Percentiles rank a stretch among this genome's conserved stretches.
Conservation (phyloP, 2,888 invertebrate species). For the Conus canariensis region DNA sequence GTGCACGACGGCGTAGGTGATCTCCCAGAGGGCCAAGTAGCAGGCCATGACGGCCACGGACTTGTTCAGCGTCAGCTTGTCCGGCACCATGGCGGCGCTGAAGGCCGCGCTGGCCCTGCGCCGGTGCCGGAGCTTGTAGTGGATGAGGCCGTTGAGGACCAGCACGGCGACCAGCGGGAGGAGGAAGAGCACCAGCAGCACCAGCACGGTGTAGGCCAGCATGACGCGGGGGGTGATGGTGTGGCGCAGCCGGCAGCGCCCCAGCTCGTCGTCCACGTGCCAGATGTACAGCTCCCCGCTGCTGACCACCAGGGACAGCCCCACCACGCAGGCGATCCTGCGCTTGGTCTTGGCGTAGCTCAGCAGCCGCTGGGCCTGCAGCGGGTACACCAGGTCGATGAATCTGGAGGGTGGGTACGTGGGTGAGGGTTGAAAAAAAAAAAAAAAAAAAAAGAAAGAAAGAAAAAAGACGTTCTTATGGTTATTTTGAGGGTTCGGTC, state of each 20-base stretch:
- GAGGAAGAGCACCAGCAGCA: slow-evolving; percentile 44
- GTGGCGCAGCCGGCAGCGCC: slow-evolving; percentile 40
- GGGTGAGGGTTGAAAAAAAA: neutral
- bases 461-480: too few relatives aligned
- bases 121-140: neutral
- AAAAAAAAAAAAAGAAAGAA: too few relatives aligned
- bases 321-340: slow-evolving; percentile 33
- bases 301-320: slow-evolving; percentile 29
- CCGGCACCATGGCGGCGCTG: slow-evolving; percentile 45
- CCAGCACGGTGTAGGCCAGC: slow-evolving; percentile 45
- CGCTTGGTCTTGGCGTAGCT: slow-evolving; percentile 31
- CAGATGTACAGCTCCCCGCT: slow-evolving; percentile 47
- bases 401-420: slow-evolving; percentile 12
- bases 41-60: slow-evolving; percentile 45
- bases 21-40: slow-evolving; percentile 48
- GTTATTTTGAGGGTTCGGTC: too few relatives aligned
- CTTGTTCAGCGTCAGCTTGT: slow-evolving; percentile 39
- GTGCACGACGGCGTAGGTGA: slow-evolving; percentile 51
- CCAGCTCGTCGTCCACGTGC: slow-evolving; percentile 35
- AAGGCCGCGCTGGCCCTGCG: slow-evolving; percentile 41
- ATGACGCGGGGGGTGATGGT: slow-evolving; percentile 22
- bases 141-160: slow-evolving; percentile 34
- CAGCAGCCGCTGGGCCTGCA: slow-evolving; percentile 36
- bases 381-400: slow-evolving; percentile 46
- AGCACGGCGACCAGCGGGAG: slow-evolving; percentile 42